phyloP scores from a whole-genome alignment of 2,797 vertebrate species.

The Chiloscyllium punctatum region DNA sequence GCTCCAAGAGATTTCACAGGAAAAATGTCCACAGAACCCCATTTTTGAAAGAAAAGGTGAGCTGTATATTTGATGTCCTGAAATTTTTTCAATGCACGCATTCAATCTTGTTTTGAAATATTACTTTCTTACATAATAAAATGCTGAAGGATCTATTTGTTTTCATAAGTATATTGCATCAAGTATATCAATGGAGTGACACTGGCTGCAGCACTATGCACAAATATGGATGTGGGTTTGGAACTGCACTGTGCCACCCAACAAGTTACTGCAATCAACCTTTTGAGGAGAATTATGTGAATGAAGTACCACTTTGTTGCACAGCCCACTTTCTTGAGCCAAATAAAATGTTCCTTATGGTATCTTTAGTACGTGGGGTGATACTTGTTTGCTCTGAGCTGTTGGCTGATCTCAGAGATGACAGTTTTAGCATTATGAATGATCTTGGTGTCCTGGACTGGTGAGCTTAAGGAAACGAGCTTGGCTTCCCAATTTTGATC shows the following conservation, averaged over 20 bases:
- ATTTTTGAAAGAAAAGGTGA: background rate
- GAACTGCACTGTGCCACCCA: background rate
- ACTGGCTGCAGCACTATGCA: background rate
- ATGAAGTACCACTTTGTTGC: background rate
- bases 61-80: background rate
- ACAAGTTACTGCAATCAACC: background rate
- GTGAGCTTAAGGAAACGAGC: background rate
- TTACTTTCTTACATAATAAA: background rate
- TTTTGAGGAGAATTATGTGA: background rate
- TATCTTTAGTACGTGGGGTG: background rate
- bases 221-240: background rate
- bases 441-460: background rate
- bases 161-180: background rate
- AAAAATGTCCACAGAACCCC: background rate
- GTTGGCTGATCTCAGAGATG: background rate
- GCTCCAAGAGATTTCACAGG: background rate
- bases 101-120: constrained; percentile 8
- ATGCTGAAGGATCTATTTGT: background rate
- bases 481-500: background rate
- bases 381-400: background rate
- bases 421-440: background rate
- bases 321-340: background rate
- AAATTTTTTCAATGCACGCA: background rate
- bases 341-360: background rate
- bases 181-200: background rate